Evolutionary conservation across 1,140 invertebrate genomes (phyloP), one percentile per base, ranked within the genome.

Genomic region (Anoplophora glabripennis): DNA sequence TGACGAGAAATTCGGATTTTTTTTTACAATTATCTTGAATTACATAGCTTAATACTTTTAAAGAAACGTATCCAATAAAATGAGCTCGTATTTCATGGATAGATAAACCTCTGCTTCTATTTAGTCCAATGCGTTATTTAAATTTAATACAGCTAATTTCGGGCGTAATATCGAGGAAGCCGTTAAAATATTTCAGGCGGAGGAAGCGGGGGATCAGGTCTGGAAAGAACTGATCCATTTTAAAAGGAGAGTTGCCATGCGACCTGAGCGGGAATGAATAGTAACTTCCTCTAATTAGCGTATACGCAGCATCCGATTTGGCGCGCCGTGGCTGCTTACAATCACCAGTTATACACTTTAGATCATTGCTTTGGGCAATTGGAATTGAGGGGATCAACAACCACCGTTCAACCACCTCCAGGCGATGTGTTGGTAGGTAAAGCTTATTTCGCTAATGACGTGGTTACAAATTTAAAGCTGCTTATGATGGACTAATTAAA

Each of bases 251-350:
- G 57, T 59, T 59, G 57, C 57, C 48, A 59, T 40, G 57, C 57
- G 57, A 63, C 61, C 56, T 54, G 33, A 42, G 40, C 42, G 46
- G 45, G 45, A 46, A 47, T 58, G 36, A 63, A 58, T 63, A 37
- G 47, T 52, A 53, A 63, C 61, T 63, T 63, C 56, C 61, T 59
- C 57, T 63, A 63, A 63, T 63, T 63, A 63, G 61, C 61, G 52
- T 42, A 63, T 14, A 14, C 51, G 51, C 61, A 63, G 57, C 57
- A 63, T 63, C 57, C 61, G 61, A 63, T 63, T 63, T 63, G 61
- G 56, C 61, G 56, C 56, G 42, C 49, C 53, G 44, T 42, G 40
- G 48, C 41, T 44, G 51, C 41, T 59, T 63, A 55, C 40, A 59
- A 44, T 44, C 42, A 44, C 42, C 11, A 44, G 42, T 44, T 63